Base-by-base conservation (phyloP, 1,140 invertebrate genomes). In the Lordiphosa stackelbergi region DNA sequence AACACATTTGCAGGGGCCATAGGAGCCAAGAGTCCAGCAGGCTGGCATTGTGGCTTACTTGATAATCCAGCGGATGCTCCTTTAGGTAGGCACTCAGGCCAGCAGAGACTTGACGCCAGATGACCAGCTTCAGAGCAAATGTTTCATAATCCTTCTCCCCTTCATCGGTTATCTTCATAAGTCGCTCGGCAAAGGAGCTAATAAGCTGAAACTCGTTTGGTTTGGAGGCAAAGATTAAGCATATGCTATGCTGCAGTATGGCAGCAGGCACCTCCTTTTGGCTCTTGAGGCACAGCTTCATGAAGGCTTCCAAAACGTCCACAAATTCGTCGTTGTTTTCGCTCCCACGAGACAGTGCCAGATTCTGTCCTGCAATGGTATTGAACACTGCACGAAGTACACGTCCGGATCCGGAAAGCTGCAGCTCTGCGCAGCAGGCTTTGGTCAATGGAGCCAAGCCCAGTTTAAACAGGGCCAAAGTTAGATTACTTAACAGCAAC, bases 91-190 rank as follows among this genome's bases (percentile, higher is more conserved):
- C 66, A 5, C 60, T 47, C 13, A 87, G 19, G 0, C 63, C 59
- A 5, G 43, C 12, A 5, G 81, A 69, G 0, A 87, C 49, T 3
- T 81, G 66, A 0, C 69, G 61, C 85, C 83, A 87, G 5, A 85
- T 62, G 4, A 61, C 48, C 19, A 86, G 47, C 51, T 75, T 85
- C 0, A 85, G 34, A 3, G 57, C 68, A 22, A 86, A 86, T 5
- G 60, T 55, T n/a, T 78, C 79, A 47, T 75, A 83, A 31, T 85
- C 79, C 28, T 86, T 77, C 35, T 85, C 85, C 31, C 85, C 85
- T 24, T 68, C 74, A 46, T 31, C 28, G 5, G 6, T 1, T 2
- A 41, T 8, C 9, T 73, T 55, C 73, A 84, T 78, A 9, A 84
- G 36, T n/a, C 62, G 47, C 47, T 68, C 54, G 1, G 73, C 79